Evolutionary conservation across 2,888 invertebrate genomes (phyloP), one percentile per base, ranked within the genome.

Genomic region (Nemurella pictetii): DNA sequence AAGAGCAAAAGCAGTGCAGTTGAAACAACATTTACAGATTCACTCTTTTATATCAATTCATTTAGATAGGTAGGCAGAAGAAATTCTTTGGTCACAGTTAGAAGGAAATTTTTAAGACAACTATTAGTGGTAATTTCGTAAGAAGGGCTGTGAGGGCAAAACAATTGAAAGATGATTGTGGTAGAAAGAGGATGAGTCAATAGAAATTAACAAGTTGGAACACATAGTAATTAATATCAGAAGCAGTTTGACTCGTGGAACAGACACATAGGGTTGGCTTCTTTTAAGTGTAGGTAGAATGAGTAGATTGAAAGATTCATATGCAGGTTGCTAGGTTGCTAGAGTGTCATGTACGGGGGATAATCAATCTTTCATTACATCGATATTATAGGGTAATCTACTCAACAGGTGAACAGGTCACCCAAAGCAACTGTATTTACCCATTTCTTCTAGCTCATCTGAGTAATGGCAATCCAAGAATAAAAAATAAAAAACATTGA

Each of bases 391-490:
- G 72, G 32, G 25, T 35, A 20, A 55, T 15, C 84, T 84, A 84
- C 72, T 77, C 85, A 83, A 83, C 78, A 78, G 78, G 4, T 78
- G 30, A 78, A 78, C 85, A n/a, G n/a, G n/a, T n/a, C n/a, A 85
- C 84, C 35, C 77, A 84, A 84, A 85, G 83, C 83, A 27, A 86
- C 82, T 80, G 86, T 87, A 87, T 86, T 87, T 87, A 87, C 87
- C 87, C 85, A 83, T 84, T 29, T 85, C 86, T 84, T 86, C 86
- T 84, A 84, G 82, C 77, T 86, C 86, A 85, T 86, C 87, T 87
- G 87, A 85, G 85, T 72, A 86, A 86, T 86, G 86, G 87, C 87
- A 87, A 86, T 86, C 85, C 87, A 87, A 87, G 86, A 86, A 87
- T 86, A 87, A 87, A 86, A 84, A 86, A n/a, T n/a, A n/a, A 85